Base-by-base conservation (phyloP, 64 coral and sea anemone species). In the Montipora cactus region DNA sequence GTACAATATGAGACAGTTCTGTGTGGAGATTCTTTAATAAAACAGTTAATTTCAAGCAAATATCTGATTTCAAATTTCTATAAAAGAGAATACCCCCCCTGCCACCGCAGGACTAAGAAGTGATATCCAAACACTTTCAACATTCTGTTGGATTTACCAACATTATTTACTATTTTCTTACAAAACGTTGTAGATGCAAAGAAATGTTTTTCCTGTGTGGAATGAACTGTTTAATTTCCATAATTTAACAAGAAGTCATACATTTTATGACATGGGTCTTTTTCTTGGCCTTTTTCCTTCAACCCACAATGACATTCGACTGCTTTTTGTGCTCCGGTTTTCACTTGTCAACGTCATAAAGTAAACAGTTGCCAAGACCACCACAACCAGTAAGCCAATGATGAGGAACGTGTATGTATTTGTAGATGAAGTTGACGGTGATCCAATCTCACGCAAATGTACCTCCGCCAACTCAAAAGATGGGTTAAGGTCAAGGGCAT, bases 391-490 rank as follows among this genome's bases (percentile, higher is more conserved):
- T 47, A 99, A 79, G 10, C 95, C 98, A 21, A 99, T 99, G 15
- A 96, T 95, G 23, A 99, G 89, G 79, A 96, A 99, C 2, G 98
- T 99, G 86, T 99, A 99, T 12, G 92, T 91, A 85, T 99, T 94
- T 5, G 95, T 96, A 15, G 84, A 45, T 45, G 95, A 91, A 25
- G 92, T 96, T 10, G 88, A 81, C 7, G 92, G 88, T 14, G 91
- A 79, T 59, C 92, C 95, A 79, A 99, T 96, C 53, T 99, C 98
- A 76, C 92, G 78, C 25, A 99, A 52, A 8, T 99, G 98, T 50
- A 99, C 86, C 87, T 99, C 95, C 20, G 98, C 98, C 7, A 95
- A 95, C 58, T 96, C 92, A 87, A 99, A 99, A 10, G 95, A 92
- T 37, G 98, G 98, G 51, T 99, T 99, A 20, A 99, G 91, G 47